A percentile compares a stretch with the other conserved stretches of the same genome.
These are phyloP conservation scores for Smutsia temminckii DNA, from an alignment of 2,797 vertebrate genomes.

Conservation along the genomic window DNA sequence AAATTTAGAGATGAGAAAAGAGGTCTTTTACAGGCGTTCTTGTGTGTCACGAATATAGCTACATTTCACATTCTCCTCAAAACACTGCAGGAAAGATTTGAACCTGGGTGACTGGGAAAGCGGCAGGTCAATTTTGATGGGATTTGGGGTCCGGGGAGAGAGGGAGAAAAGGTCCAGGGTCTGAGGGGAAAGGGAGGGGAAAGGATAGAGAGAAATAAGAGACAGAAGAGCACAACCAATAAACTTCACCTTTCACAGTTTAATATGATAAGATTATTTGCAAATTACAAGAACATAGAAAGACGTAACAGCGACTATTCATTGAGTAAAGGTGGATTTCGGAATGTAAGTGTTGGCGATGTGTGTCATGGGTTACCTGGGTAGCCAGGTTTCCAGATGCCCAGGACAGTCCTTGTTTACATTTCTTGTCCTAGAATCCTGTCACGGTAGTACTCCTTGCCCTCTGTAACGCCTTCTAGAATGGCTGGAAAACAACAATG, in stretches of 20 bases:
- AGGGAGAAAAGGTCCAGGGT: not conserved
- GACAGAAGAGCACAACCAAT: not conserved
- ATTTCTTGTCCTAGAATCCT: not conserved
- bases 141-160: not conserved
- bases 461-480: not conserved
- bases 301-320: not conserved
- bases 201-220: not conserved
- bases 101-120: not conserved
- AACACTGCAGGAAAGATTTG: not conserved
- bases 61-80: not conserved
- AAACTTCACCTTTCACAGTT: not conserved
- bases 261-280: not conserved
- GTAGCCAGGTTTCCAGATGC: not conserved
- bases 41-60: not conserved
- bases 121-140: not conserved
- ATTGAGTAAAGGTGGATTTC: not conserved
- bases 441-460: not conserved
- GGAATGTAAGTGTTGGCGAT: not conserved
- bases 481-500: not conserved
- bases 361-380: not conserved
- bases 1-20: not conserved
- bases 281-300: not conserved
- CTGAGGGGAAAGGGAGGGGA: not conserved
- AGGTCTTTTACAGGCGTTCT: not conserved
- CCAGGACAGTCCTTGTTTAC: not conserved